phyloP scores from a whole-genome alignment of 1,140 invertebrate species.

The Onthophagus taurus region DNA sequence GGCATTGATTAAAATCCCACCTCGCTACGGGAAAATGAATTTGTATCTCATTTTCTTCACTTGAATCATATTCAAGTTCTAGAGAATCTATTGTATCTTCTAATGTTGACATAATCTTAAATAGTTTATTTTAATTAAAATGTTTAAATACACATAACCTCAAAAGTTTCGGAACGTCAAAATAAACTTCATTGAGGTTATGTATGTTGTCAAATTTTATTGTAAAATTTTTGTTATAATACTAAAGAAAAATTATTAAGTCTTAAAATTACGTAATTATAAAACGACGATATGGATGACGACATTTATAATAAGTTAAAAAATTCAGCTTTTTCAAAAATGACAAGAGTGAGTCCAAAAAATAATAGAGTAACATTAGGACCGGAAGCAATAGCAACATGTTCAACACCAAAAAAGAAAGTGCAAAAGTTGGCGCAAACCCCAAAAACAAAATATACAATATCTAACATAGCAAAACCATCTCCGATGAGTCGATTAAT shows the following conservation, averaged over 20 bases:
- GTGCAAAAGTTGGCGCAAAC: conserved; percentile 6
- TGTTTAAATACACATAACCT: too few species aligned
- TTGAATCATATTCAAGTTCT: conserved; percentile 8
- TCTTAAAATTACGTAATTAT: too few species aligned
- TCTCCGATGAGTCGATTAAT: conserved; percentile 14
- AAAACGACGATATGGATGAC: conserved; percentile 29
- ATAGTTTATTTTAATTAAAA: too few species aligned
- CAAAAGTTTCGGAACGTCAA: too few species aligned
- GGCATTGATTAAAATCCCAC: conserved; percentile 97
- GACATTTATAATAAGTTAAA: conserved; percentile 35
- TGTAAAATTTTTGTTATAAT: too few species aligned
- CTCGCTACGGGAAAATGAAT: conserved; percentile 81
- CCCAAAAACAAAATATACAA: conserved; percentile 1
- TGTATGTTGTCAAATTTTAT: too few species aligned
- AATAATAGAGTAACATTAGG: conserved; percentile 35
- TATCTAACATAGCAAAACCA: conserved; percentile 4
- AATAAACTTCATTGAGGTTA: too few species aligned
- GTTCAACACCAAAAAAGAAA: conserved; percentile 24
- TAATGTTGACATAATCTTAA: background rate
- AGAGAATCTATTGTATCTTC: background rate
- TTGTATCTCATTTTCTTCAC: conserved; percentile 7
- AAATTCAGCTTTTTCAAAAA: conserved; percentile 38
- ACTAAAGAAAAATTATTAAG: too few species aligned
- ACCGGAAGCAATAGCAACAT: conserved; percentile 27
- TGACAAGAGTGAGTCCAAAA: conserved; percentile 26